These are phyloP conservation scores for Cancer borealis DNA, from an alignment of 2,888 invertebrate genomes.

Conservation along the genomic window DNA sequence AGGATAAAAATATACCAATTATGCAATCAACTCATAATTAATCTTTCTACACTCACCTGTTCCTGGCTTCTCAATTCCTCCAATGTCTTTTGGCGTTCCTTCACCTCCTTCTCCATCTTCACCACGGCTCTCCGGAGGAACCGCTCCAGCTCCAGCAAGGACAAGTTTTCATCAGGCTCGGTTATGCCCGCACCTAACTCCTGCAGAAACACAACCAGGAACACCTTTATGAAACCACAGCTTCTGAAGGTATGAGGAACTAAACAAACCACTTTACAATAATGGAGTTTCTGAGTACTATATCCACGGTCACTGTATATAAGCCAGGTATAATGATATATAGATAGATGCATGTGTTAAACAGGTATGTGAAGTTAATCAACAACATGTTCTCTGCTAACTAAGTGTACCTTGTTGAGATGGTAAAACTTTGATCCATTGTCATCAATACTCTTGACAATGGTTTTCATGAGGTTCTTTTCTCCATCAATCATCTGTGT, in stretches of 20 bases:
- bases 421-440: slow-evolving; percentile 58
- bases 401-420: slow-evolving; percentile 48
- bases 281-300: no score
- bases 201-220: background rate
- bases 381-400: background rate
- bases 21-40: background rate
- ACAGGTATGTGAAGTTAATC: background rate
- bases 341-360: background rate
- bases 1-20: background rate
- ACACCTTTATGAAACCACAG: no score
- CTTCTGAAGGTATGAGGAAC: no score
- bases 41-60: background rate
- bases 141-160: slow-evolving; percentile 48
- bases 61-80: slow-evolving; percentile 22
- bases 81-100: background rate
- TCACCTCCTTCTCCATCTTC: slow-evolving; percentile 24
- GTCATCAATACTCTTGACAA: slow-evolving; percentile 49
- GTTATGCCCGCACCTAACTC: slow-evolving; percentile 22
- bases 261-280: no score
- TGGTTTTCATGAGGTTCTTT: slow-evolving; percentile 16
- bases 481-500: slow-evolving; percentile 13
- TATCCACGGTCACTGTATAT: no score
- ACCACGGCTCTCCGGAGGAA: slow-evolving; percentile 40
- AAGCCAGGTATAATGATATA: no score
- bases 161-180: slow-evolving; percentile 46